Conservation (phyloP, 1,140 invertebrate species). For the Zaprionus davidi region DNA sequence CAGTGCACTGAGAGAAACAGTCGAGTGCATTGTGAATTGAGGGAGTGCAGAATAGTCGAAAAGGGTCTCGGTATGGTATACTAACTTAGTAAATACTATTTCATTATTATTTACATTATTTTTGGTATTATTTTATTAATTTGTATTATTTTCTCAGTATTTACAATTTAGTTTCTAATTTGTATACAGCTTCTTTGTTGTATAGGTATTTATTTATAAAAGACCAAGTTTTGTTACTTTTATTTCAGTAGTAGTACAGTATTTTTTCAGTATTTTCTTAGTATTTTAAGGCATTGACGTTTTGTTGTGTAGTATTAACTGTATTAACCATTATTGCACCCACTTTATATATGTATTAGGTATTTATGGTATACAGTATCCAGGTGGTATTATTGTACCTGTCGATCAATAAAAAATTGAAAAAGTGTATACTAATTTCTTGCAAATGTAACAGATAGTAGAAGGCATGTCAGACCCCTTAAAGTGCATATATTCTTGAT, state of each 20-base stretch:
- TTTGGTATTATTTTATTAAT: no score
- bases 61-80: background rate
- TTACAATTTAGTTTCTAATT: no score
- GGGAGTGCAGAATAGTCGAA: background rate
- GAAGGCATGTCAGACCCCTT: accelerated
- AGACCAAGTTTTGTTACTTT: no score
- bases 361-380: background rate
- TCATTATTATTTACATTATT: background rate
- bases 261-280: background rate
- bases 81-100: background rate
- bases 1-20: slow-evolving; percentile 12
- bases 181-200: no score
- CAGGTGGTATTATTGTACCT: background rate
- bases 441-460: no score
- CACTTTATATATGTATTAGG: background rate
- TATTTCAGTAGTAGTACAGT: no score
- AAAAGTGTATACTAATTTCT: no score
- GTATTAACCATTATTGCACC: no score
- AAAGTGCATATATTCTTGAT: no score
- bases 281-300: accelerated
- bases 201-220: no score
- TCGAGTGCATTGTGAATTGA: background rate
- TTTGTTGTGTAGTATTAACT: background rate
- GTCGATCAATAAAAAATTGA: no score
- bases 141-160: no score